These are phyloP conservation scores for Gallinago paraguaiae DNA, from an alignment of 2,113 vertebrate genomes.

Conservation along the genomic window DNA sequence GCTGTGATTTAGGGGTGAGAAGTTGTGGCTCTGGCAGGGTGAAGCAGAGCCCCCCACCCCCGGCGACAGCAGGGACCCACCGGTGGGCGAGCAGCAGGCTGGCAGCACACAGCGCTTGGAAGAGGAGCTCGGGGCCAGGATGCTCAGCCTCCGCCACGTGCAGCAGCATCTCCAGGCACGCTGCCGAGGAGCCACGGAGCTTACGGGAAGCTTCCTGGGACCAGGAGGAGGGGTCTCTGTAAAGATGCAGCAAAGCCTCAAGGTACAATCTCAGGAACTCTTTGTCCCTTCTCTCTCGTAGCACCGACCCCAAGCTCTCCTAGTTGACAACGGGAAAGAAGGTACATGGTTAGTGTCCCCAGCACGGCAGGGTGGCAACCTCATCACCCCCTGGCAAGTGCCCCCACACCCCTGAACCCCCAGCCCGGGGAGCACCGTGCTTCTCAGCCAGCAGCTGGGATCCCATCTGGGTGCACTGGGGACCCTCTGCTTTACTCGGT, in stretches of 20 bases:
- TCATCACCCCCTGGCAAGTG: background rate
- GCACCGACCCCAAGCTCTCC: conserved; percentile 75
- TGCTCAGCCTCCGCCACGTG: conserved; percentile 68
- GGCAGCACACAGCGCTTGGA: conserved; percentile 69
- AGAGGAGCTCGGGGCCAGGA: conserved; percentile 77
- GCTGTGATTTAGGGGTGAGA: background rate
- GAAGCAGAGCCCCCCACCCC: background rate
- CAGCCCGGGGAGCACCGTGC: background rate
- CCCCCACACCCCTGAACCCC: background rate
- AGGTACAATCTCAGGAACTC: conserved; percentile 80
- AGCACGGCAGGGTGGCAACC: background rate
- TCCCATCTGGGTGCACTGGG: background rate
- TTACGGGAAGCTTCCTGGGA: background rate
- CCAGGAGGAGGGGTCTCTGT: background rate
- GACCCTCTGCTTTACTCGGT: background rate
- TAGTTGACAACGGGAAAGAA: conserved; percentile 47
- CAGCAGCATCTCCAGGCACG: conserved; percentile 78
- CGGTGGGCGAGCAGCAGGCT: conserved; percentile 75
- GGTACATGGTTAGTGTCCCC: background rate
- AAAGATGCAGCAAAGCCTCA: conserved; percentile 74
- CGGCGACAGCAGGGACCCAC: background rate
- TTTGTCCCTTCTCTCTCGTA: conserved; percentile 59
- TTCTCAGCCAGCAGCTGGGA: background rate
- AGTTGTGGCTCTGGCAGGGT: background rate
- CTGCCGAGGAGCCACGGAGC: background rate